These are phyloP conservation scores for Larimichthys polyactis DNA, from an alignment of 2,113 vertebrate genomes.

Conservation along the genomic window DNA sequence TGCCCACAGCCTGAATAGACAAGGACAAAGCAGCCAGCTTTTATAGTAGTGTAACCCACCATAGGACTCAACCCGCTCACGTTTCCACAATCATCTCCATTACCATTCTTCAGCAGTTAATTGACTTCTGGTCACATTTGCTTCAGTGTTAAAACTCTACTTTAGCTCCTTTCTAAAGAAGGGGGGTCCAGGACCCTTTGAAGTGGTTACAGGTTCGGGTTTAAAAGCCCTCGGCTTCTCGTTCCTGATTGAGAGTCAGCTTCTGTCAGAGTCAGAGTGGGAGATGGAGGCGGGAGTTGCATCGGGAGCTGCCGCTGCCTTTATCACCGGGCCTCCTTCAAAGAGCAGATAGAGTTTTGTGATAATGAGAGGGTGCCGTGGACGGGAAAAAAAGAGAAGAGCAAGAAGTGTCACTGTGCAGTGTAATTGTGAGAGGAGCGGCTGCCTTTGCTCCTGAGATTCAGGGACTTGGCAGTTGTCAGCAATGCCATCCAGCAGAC, in stretches of 20 bases:
- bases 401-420: slow-evolving; percentile 23
- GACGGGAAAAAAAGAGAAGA: slow-evolving; percentile 1
- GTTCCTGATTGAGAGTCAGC: slow-evolving; percentile 54
- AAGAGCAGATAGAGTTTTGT: slow-evolving; percentile 53
- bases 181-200: slow-evolving; percentile 51
- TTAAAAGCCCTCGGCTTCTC: slow-evolving; percentile 41
- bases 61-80: slow-evolving; percentile 6
- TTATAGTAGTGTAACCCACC: slow-evolving; percentile 12
- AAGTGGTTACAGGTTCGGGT: slow-evolving; percentile 60
- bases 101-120: slow-evolving; percentile 69
- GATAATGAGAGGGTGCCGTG: slow-evolving; percentile 58
- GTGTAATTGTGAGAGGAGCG: slow-evolving; percentile 41
- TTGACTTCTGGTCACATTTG: slow-evolving; percentile 75
- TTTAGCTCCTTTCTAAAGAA: slow-evolving; percentile 62
- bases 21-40: slow-evolving; percentile 24
- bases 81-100: slow-evolving; percentile 69
- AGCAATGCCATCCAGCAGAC: slow-evolving; percentile 40
- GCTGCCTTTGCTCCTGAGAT: slow-evolving; percentile 32
- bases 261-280: slow-evolving; percentile 39
- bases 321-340: slow-evolving; percentile 53
- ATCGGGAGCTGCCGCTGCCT: slow-evolving; percentile 7
- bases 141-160: slow-evolving; percentile 56
- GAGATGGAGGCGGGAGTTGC: slow-evolving; percentile 26
- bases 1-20: slow-evolving; percentile 8
- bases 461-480: slow-evolving; percentile 36